These are phyloP conservation scores for Anguilla anguilla DNA, from an alignment of 2,797 vertebrate genomes.

Conservation along the genomic window DNA sequence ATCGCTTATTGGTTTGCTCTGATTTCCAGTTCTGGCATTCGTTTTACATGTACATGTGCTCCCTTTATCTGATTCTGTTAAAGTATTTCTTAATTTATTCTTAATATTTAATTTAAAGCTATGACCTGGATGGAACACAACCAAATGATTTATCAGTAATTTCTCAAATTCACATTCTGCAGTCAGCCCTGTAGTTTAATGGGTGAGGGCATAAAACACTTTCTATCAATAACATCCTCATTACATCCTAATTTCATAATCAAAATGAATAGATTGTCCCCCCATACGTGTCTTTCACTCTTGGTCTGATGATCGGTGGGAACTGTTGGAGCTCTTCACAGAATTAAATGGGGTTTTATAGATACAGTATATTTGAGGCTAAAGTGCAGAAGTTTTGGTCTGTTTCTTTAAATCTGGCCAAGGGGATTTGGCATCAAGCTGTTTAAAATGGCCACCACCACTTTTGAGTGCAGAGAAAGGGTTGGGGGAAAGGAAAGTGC, in stretches of 20 bases:
- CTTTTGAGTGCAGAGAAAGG: not conserved
- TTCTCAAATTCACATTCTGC: not conserved
- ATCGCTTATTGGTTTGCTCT: not conserved
- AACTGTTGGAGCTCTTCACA: not conserved
- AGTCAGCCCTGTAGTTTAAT: not conserved
- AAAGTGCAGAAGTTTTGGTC: conserved; percentile 32
- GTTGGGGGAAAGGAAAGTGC: conserved; percentile 32
- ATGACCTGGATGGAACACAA: not conserved
- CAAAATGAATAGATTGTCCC: too few relatives aligned
- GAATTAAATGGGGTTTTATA: conserved; percentile 34
- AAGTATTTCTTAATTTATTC: too few relatives aligned
- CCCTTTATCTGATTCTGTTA: not conserved
- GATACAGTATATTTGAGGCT: conserved; percentile 31
- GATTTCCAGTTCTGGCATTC: not conserved
- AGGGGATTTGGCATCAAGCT: conserved; percentile 48
- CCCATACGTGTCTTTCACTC: too few relatives aligned
- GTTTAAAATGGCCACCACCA: conserved; percentile 32
- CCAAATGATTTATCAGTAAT: not conserved
- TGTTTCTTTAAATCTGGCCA: conserved; percentile 43
- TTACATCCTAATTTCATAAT: not conserved
- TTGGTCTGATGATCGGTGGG: too few relatives aligned
- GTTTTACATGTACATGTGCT: not conserved
- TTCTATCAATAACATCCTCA: not conserved
- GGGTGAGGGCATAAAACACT: not conserved
- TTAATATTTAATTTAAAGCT: too few relatives aligned